Conservation (phyloP, 2,797 vertebrate species). For the Intellagama lesueurii region DNA sequence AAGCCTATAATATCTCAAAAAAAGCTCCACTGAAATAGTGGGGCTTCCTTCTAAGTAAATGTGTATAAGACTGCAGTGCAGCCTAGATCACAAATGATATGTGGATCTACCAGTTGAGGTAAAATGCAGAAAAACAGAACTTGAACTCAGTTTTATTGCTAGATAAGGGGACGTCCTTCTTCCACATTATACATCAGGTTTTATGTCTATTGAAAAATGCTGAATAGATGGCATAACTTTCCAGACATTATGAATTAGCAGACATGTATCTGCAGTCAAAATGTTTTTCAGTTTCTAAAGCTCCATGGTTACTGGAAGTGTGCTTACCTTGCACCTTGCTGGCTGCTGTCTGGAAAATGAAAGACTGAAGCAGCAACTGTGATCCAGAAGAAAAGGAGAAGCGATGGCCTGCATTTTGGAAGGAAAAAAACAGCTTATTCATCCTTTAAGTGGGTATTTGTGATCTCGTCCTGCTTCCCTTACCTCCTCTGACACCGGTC, state of each 20-base stretch:
- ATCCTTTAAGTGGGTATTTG: neutral
- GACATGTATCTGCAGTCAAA: neutral
- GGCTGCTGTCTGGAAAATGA: neutral
- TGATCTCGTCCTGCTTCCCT: no score
- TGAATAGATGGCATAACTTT: neutral
- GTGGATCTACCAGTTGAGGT: neutral
- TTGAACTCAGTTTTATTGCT: constrained; percentile 2
- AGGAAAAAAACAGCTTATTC: neutral
- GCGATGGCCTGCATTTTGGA: neutral
- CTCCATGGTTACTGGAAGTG: neutral
- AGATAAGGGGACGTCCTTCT: neutral
- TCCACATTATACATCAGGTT: neutral
- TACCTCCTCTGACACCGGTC: no score
- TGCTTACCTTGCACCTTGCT: neutral
- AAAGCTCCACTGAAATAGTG: neutral
- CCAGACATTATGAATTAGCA: no score
- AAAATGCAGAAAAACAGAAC: neutral
- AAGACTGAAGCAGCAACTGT: neutral
- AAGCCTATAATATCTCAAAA: neutral
- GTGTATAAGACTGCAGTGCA: neutral
- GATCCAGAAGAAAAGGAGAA: neutral
- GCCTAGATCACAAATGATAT: neutral
- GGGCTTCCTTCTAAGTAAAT: neutral
- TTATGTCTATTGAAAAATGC: neutral
- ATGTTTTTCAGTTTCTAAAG: neutral